Percentiles rank a stretch among this genome's conserved stretches.
Conservation (phyloP, 2,888 invertebrate genomes). For the Lacanobia wlatinum region DNA sequence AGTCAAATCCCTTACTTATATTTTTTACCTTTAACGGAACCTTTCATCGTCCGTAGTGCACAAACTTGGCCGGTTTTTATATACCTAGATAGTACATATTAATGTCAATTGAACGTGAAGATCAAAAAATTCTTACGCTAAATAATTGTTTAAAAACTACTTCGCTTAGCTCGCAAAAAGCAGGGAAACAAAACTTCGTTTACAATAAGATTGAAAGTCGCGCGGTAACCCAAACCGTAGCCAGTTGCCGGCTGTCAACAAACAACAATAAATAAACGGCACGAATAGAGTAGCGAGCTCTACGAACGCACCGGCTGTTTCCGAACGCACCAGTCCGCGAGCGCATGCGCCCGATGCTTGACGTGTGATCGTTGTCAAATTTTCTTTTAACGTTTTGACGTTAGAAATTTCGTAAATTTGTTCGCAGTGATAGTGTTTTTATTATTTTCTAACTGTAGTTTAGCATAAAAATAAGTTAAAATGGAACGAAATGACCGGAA, state of each 20-base stretch:
- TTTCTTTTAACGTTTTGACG: slow-evolving; percentile 70
- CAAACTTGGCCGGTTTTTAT: too few species aligned
- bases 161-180: not conserved
- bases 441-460: slow-evolving; percentile 63
- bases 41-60: not conserved
- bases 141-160: not conserved
- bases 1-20: too few species aligned
- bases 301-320: slow-evolving; percentile 61
- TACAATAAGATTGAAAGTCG: slow-evolving; percentile 6
- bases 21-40: not conserved
- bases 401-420: slow-evolving; percentile 80
- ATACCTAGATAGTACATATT: too few species aligned
- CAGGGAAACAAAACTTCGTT: not conserved
- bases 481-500: slow-evolving; percentile 88
- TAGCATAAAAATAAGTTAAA: slow-evolving; percentile 65
- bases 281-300: slow-evolving; percentile 61
- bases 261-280: slow-evolving; percentile 43
- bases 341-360: slow-evolving; percentile 85
- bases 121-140: not conserved
- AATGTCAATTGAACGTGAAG: not conserved
- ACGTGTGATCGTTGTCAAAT: slow-evolving; percentile 73
- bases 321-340: slow-evolving; percentile 76
- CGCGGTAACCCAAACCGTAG: slow-evolving; percentile 19
- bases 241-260: slow-evolving; percentile 57
- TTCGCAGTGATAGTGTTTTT: slow-evolving; percentile 72